These are phyloP conservation scores for Myotis daubentonii DNA, from an alignment of 2,797 vertebrate genomes.

Conservation along the genomic window DNA sequence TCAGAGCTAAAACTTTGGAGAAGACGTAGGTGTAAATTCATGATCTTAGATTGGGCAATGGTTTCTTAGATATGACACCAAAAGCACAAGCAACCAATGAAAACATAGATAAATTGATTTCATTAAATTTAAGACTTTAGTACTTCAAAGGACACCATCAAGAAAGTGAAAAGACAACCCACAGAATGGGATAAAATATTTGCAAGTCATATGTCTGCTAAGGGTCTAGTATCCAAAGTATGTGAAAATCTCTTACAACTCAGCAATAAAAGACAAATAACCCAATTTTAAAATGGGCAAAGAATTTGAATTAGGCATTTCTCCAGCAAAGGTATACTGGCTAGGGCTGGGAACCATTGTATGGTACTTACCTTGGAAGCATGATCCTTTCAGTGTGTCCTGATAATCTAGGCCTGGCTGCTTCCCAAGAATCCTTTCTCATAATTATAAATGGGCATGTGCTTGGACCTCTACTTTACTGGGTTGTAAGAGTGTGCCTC, in stretches of 20 bases:
- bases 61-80: background rate
- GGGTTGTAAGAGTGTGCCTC: background rate
- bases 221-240: background rate
- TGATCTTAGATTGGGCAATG: background rate
- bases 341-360: too few species aligned
- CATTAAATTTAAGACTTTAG: background rate
- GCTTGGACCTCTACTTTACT: background rate
- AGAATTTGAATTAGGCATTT: background rate
- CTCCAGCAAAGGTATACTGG: background rate
- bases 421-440: background rate
- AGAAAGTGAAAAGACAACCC: background rate
- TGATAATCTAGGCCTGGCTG: background rate
- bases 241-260: background rate
- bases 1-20: background rate
- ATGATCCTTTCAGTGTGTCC: background rate
- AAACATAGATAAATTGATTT: background rate
- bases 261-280: background rate
- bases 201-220: background rate
- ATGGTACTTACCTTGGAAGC: background rate
- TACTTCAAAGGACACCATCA: background rate
- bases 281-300: background rate
- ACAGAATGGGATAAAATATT: slow-evolving; percentile 16
- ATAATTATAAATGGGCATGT: background rate
- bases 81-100: background rate
- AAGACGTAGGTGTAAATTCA: background rate